Conservation (phyloP, 2,888 invertebrate genomes). For the Ceraclea dissimilis region DNA sequence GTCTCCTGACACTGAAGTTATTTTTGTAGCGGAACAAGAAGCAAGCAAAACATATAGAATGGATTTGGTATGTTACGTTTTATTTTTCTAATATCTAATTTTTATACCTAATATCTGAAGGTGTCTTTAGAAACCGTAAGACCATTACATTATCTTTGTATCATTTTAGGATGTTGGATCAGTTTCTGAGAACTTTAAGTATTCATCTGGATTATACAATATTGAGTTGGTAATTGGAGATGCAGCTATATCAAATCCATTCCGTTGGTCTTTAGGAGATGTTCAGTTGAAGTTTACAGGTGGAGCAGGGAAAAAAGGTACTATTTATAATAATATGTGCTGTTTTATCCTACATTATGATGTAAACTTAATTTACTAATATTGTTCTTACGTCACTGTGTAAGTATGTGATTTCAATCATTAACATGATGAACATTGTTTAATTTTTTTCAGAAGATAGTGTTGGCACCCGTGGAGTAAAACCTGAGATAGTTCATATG, state of each 20-base stretch:
- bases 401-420: no score
- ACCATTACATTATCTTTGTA: no score
- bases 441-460: neutral
- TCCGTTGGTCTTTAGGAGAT: constrained; percentile 79
- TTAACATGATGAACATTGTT: no score
- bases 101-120: no score
- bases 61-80: constrained; percentile 62
- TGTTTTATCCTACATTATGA: no score
- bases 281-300: constrained; percentile 63
- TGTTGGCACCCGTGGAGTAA: constrained; percentile 25
- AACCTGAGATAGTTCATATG: constrained; percentile 63
- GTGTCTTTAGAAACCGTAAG: no score
- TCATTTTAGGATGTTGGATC: constrained; percentile 64
- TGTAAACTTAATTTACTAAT: no score
- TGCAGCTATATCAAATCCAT: constrained; percentile 79
- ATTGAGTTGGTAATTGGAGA: constrained; percentile 87
- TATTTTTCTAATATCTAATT: neutral
- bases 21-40: constrained; percentile 91
- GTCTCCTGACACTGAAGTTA: constrained; percentile 69
- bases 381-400: no score
- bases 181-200: constrained; percentile 70
- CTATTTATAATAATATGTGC: neutral
- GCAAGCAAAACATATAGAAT: constrained; percentile 72
- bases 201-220: constrained; percentile 69
- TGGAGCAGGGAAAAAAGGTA: constrained; percentile 14